Percentiles rank a stretch among this genome's conserved stretches.
phyloP scores from a whole-genome alignment of 2,113 vertebrate genomes.

The Corvus moneduloides region DNA sequence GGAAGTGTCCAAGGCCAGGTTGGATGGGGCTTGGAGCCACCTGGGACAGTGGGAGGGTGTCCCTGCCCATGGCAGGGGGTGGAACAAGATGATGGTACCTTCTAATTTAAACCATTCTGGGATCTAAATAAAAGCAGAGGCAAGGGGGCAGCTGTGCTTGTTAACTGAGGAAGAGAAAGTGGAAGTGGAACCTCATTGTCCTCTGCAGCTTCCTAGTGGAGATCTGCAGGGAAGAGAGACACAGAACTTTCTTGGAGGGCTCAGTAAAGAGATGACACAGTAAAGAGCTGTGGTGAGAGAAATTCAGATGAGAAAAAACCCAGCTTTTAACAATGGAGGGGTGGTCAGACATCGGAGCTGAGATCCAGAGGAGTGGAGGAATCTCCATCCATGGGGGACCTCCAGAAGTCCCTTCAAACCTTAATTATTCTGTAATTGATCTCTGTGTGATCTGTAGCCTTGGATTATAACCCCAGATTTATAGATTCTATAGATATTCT shows the following conservation, averaged over 20 bases:
- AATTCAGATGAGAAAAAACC: neutral
- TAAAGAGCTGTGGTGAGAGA: neutral
- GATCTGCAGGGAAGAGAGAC: neutral
- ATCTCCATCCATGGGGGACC: neutral
- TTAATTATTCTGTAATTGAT: neutral
- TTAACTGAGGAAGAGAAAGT: neutral
- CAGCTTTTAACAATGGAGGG: neutral
- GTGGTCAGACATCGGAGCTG: neutral
- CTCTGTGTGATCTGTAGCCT: neutral
- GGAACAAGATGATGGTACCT: neutral
- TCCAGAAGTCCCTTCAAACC: neutral
- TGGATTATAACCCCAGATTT: neutral
- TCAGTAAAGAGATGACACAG: neutral
- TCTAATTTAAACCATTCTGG: neutral
- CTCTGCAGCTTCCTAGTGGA: neutral
- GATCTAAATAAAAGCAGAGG: neutral
- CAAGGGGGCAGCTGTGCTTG: neutral
- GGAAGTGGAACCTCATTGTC: accelerated
- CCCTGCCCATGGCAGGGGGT: accelerated
- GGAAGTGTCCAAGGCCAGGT: neutral
- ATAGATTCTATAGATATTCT: neutral
- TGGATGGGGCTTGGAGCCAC: accelerated
- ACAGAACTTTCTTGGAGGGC: neutral
- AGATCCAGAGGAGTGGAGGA: neutral
- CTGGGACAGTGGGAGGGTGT: neutral